Base-by-base conservation (phyloP, 2,888 invertebrate species). In the Macropis europaea region DNA sequence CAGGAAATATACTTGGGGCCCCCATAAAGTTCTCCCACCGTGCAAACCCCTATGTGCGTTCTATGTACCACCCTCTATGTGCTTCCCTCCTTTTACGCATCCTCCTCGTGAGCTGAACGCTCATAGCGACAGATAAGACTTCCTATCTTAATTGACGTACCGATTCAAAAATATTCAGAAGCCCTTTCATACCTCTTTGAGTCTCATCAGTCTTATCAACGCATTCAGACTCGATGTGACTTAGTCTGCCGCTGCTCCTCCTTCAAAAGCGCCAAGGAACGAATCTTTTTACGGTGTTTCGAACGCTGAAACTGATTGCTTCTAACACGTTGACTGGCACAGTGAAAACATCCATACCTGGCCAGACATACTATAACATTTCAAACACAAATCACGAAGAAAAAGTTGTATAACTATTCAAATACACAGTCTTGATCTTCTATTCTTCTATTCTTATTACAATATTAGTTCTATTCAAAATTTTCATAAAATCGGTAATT, bases 1-100 rank as follows among this genome's bases (percentile, higher is more conserved):
- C 87, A 87, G 86, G 87, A 87, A 87, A 87, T 87, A 87, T 87
- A 87, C 86, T 87, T 77, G 73, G 77, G 52, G 82, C 83, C 86
- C 87, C 86, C 87, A 87, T 87, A 87, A 87, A 87, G 77, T 76
- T 79, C 81, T 73, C 74, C 77, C 79, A 52, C 62, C 75, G 82
- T 81, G 75, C 74, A 80, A 81, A 77, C 86, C 86, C 86, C 83
- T 86, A 85, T 85, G 70, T 81, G 77, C 61, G 59, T 59, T 50
- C 78, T 77, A 80, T 83, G 76, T 81, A 79, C 76, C 40, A 73
- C 71, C 68, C 68, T 72, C 62, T 80, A 80, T 80, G 50, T 75
- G 67, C 67, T 74, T 76, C 73, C 72, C 81, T 73, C 68, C 69
- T 72, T 81, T 75, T 72, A 61, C 62, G 78, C 70, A 66, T 79